Percentiles rank a stretch among this genome's conserved stretches.
phyloP scores from a whole-genome alignment of 2,888 invertebrate species.

The Conchocele bisecta region DNA sequence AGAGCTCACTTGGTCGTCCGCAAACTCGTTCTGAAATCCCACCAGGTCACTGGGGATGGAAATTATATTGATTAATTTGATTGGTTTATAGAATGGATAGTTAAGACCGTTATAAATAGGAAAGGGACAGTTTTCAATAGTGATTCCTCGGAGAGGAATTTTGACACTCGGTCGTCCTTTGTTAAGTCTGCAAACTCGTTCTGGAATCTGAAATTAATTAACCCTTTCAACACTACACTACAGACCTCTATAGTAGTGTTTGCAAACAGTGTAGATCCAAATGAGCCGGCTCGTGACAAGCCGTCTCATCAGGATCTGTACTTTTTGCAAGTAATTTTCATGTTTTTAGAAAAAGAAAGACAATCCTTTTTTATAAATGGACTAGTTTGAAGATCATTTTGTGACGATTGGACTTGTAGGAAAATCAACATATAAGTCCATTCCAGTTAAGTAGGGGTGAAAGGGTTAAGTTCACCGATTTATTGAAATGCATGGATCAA shows the following conservation, averaged over 20 bases:
- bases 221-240: too few species aligned
- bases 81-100: neutral
- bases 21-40: slow-evolving; percentile 98
- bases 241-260: too few species aligned
- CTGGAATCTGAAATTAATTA: too few species aligned
- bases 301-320: neutral
- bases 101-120: too few species aligned
- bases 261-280: neutral
- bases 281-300: neutral
- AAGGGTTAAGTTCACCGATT: neutral
- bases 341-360: too few species aligned
- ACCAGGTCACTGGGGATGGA: slow-evolving; percentile 88
- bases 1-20: slow-evolving; percentile 97
- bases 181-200: slow-evolving; percentile 99
- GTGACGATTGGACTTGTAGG: too few species aligned
- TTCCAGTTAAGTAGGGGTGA: neutral
- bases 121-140: too few species aligned
- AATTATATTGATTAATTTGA: neutral
- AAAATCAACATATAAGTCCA: too few species aligned
- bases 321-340: neutral
- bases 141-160: too few species aligned
- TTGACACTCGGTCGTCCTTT: slow-evolving; percentile 99
- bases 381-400: too few species aligned
- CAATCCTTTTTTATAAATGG: too few species aligned
- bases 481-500: neutral